Evolutionary conservation across 2,797 vertebrate genomes (phyloP).

Genomic region (Rhincodon typus): DNA sequence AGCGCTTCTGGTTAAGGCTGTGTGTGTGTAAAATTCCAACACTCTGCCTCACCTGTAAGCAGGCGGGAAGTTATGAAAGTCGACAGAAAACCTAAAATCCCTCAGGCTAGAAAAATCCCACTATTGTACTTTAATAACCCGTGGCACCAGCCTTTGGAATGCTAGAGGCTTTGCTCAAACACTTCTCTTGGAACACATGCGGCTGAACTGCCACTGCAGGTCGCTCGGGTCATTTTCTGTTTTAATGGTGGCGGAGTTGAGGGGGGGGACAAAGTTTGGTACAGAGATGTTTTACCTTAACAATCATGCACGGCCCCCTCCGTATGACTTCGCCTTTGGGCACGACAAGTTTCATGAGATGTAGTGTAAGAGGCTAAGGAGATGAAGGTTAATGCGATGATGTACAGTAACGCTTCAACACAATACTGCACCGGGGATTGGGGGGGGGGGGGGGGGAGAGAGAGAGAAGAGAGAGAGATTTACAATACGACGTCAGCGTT

Average conservation of each 20-base stretch:
- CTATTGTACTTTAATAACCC: slow-evolving; percentile 75
- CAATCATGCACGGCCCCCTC: slow-evolving; percentile 18
- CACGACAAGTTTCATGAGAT: slow-evolving; percentile 15
- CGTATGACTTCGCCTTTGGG: neutral
- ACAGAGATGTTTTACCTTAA: slow-evolving; percentile 29
- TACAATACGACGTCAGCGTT: slow-evolving; percentile 81
- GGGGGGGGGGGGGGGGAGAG: slow-evolving; percentile 42
- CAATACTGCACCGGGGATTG: slow-evolving; percentile 65
- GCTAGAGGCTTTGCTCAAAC: slow-evolving; percentile 72
- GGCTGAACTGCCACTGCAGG: slow-evolving; percentile 68
- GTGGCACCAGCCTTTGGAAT: slow-evolving; percentile 73
- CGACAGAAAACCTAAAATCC: slow-evolving; percentile 11
- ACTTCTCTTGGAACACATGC: slow-evolving; percentile 71
- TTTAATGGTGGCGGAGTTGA: slow-evolving; percentile 63
- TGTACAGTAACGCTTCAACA: slow-evolving; percentile 77
- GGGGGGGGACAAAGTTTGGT: neutral
- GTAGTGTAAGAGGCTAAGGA: neutral
- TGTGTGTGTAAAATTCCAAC: neutral
- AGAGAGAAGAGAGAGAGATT: slow-evolving; percentile 65
- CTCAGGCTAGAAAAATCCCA: slow-evolving; percentile 57
- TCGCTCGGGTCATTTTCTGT: slow-evolving; percentile 57
- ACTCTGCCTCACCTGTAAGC: slow-evolving; percentile 5
- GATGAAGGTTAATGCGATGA: slow-evolving; percentile 77
- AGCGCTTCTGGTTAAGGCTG: neutral
- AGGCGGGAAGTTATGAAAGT: slow-evolving; percentile 34